phyloP scores from a whole-genome alignment of 2,888 invertebrate genomes.

The Ferrisia virgata region DNA sequence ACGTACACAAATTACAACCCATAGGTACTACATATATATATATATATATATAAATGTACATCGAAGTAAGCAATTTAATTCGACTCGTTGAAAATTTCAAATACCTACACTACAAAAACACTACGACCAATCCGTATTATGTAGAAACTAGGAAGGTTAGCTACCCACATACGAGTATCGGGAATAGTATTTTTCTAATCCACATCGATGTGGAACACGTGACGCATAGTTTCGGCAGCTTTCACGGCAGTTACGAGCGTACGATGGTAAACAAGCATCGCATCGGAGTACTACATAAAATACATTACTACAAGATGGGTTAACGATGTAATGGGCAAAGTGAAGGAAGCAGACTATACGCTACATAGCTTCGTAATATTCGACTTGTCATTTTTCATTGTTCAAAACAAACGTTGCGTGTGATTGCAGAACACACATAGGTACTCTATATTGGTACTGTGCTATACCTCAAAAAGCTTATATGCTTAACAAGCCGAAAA shows the following conservation, averaged over 20 bases:
- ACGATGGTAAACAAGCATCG: not conserved
- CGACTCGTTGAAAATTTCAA: not conserved
- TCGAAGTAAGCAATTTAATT: constrained; percentile 15
- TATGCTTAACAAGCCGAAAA: constrained; percentile 11
- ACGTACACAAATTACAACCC: no score
- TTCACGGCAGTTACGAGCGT: not conserved
- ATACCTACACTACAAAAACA: not conserved
- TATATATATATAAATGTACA: not conserved
- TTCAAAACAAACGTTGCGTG: not conserved
- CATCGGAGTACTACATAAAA: not conserved
- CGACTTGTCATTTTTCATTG: constrained; percentile 8
- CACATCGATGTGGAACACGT: no score
- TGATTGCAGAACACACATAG: not conserved
- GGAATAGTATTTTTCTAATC: not conserved
- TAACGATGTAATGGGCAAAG: no score
- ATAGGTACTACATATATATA: no score
- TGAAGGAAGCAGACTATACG: no score
- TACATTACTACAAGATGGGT: no score
- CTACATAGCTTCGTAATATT: no score
- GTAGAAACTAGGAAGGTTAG: no score
- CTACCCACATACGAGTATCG: no score
- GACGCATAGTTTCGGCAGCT: not conserved
- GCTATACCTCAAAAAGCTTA: not conserved
- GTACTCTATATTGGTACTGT: not conserved
- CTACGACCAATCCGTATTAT: no score